phyloP scores from a whole-genome alignment of 2,797 vertebrate species.

The Enteromius afrohamiltoni region DNA sequence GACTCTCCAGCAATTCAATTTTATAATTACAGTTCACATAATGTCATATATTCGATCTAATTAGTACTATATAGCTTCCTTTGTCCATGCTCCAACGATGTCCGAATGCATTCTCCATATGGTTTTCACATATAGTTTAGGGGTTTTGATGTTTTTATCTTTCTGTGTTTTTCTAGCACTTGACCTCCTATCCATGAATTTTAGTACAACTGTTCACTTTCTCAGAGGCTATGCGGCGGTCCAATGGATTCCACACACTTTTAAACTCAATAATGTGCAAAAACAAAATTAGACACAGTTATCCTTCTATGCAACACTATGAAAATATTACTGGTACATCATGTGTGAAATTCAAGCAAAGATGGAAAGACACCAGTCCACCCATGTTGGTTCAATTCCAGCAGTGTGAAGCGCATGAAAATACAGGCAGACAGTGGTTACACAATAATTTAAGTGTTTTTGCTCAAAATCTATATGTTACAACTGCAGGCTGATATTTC shows the following conservation, averaged over 20 bases:
- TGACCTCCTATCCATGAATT: background rate
- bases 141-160: background rate
- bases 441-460: background rate
- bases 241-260: constrained; percentile 26
- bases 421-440: background rate
- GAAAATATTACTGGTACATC: constrained; percentile 1
- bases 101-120: background rate
- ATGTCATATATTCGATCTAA: background rate
- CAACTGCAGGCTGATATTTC: constrained; percentile 12
- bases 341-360: constrained; percentile 30
- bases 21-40: background rate
- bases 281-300: constrained; percentile 20
- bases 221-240: background rate
- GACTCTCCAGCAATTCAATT: background rate
- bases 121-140: background rate
- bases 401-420: background rate
- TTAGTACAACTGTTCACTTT: background rate
- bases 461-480: background rate
- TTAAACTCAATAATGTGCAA: constrained; percentile 20
- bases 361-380: background rate
- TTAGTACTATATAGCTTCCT: background rate
- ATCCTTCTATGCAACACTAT: constrained; percentile 18
- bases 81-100: background rate
- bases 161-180: background rate
- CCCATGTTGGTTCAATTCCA: constrained; percentile 15